Evolutionary conservation across 35 echinoderm and acorn worm species (phyloP), one percentile per base, ranked within the genome.

Genomic region (Holothuria glaberrima): DNA sequence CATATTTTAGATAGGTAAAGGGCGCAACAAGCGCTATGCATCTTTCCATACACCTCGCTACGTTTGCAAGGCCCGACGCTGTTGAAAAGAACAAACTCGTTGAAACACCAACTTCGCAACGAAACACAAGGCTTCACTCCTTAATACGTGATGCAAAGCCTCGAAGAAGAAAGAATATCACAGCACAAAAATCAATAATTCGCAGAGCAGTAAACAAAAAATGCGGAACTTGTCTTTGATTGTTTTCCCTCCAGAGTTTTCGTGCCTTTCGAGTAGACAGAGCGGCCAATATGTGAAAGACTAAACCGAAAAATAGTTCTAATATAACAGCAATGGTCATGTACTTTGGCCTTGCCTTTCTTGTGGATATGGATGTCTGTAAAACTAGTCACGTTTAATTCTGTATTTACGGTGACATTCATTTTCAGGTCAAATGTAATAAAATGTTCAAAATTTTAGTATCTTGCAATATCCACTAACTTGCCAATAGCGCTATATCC

Each of bases 1-100:
- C 79, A 27, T 82, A 48, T 50, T 82, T 82, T 3, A 16, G 14
- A 48, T 82, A 82, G 9, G 7, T n/a, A 21, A 82, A 82, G 48
- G 79, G 79, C 17, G 79, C 79, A 24, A 82, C 12, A 9, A 82
- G 24, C 79, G 79, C 41, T n/a, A 82, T 7, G 48, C 79, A 82
- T 13, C 79, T n/a, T 33, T 82, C 79, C 22, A 57, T 26, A n/a
- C 79, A 82, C 79, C 58, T 82, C 12, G 48, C 57, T 17, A 82
- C 79, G 48, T 82, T 82, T 16, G 79, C 79, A 14, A 82, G 30
- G 20, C 79, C 79, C 21, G 79, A 82, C 10, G 31, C 57, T 4
- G 24, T 58, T 12, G 79, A 59, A 24, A 82, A 58, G 48, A 82
- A 60, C 20, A 82, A 9, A 50, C 30, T 57, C 2, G 79, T 59